Evolutionary conservation across 2,113 vertebrate species (phyloP).

Genomic region (Epinephelus cyanopodus): DNA sequence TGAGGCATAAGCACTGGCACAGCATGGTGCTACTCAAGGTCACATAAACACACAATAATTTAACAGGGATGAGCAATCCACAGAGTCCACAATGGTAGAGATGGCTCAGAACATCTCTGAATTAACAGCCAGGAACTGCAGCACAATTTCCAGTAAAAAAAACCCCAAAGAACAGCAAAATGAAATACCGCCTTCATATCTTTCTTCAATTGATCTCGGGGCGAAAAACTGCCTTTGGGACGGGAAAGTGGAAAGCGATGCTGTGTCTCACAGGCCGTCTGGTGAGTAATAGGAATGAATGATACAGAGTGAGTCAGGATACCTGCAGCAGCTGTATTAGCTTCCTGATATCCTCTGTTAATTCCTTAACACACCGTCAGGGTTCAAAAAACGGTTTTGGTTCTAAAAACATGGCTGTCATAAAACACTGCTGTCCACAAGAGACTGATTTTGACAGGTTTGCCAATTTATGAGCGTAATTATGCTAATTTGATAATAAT

Average conservation of each 20-base stretch:
- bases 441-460: slow-evolving; percentile 1
- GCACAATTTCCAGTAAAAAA: slow-evolving; percentile 6
- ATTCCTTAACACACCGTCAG: background rate
- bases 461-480: background rate
- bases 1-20: slow-evolving; percentile 27
- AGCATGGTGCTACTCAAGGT: slow-evolving; percentile 27
- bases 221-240: slow-evolving; percentile 18
- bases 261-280: background rate
- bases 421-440: background rate
- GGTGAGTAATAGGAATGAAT: slow-evolving; percentile 35
- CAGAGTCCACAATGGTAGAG: slow-evolving; percentile 19
- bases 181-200: slow-evolving; percentile 66
- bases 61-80: slow-evolving; percentile 18
- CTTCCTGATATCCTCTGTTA: background rate
- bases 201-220: slow-evolving; percentile 41
- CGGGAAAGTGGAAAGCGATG: background rate
- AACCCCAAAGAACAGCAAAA: slow-evolving; percentile 25
- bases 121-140: slow-evolving; percentile 19
- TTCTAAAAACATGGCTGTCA: slow-evolving; percentile 4
- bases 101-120: slow-evolving; percentile 44
- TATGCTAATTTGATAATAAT: slow-evolving; percentile 22
- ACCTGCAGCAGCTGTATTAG: background rate
- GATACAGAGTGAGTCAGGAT: slow-evolving; percentile 40
- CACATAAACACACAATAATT: slow-evolving; percentile 38
- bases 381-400: background rate